Evolutionary conservation across 2,113 vertebrate species (phyloP), one percentile per base, ranked within the genome.

Genomic region (Aptenodytes forsteri): DNA sequence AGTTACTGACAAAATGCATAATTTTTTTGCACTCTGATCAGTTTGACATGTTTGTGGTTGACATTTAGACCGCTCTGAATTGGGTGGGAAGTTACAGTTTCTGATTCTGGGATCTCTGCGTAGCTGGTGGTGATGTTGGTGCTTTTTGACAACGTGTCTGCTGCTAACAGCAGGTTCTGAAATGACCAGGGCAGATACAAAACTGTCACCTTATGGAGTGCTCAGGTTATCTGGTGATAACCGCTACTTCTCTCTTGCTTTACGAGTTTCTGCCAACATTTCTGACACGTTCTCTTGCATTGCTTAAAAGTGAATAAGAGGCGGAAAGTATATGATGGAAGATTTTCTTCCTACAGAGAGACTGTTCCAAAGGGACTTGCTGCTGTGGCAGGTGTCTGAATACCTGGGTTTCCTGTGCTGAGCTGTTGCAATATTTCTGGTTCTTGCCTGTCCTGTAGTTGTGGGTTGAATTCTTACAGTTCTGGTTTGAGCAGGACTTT

Each of bases 391-490:
- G 64, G 29, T 55, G 46, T 73, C 46, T 65, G 75, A 62, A 32
- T 38, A 46, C 47, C 5, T 30, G 50, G 13, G 8, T 75, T 80
- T 65, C 56, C 89, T 49, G 21, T 17, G 50, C 59, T 38, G 69
- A 82, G 82, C 84, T 94, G 73, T 18, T 95, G 92, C 94, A 93
- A 25, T 50, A 36, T 91, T 58, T 49, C 93, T 70, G 32, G 2
- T 19, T 95, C 90, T 93, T 97, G 80, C 93, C 58, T 36, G 1
- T 67, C 8, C 32, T n/a, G 47, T 7, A 14, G 40, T 34, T 78
- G 40, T 49, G 2, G 23, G 44, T 46, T 4, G 30, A 46, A 52
- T 71, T 21, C n/a, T 20, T 16, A 4, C 49, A 30, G 56, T 11
- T 69, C 64, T 89, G 76, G 7, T 42, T 22, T 10, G 87, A 32